These are phyloP conservation scores for Protonemura montana DNA, from an alignment of 2,888 invertebrate genomes.

Conservation along the genomic window DNA sequence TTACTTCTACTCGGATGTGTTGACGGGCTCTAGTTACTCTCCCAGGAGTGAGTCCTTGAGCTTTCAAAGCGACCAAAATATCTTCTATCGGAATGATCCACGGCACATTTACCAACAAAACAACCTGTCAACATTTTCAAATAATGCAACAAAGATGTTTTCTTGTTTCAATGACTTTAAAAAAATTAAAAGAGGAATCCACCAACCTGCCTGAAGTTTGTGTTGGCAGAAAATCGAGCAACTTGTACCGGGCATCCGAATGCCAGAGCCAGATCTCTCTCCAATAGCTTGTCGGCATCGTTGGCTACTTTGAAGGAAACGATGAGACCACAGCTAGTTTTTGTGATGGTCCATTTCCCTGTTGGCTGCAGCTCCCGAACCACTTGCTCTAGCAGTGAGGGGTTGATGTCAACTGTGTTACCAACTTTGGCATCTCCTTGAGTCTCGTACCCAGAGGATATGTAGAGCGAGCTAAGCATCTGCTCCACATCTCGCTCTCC, in stretches of 20 bases:
- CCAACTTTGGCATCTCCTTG: neutral
- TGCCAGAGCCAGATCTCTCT: conserved; percentile 57
- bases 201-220: conserved; percentile 55
- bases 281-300: conserved; percentile 59
- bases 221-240: conserved; percentile 59
- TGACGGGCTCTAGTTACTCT: conserved; percentile 59
- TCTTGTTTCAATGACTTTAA: neutral
- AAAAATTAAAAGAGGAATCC: neutral
- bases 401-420: neutral
- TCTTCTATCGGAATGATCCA: conserved; percentile 63
- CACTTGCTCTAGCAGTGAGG: neutral
- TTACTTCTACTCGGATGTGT: conserved; percentile 60
- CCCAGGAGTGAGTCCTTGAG: conserved; percentile 58
- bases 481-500: conserved; percentile 47
- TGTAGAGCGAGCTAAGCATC: conserved; percentile 48
- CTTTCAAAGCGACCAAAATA: conserved; percentile 59
- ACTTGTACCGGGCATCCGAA: conserved; percentile 59
- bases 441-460: conserved; percentile 43
- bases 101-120: conserved; percentile 61
- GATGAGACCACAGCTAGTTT: conserved; percentile 59
- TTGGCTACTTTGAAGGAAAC: conserved; percentile 58
- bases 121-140: conserved; percentile 52
- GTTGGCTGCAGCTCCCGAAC: conserved; percentile 34
- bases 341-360: conserved; percentile 52
- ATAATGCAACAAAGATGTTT: neutral